Base-by-base conservation (phyloP, 1,140 invertebrate genomes). In the Palaemon carinicauda region DNA sequence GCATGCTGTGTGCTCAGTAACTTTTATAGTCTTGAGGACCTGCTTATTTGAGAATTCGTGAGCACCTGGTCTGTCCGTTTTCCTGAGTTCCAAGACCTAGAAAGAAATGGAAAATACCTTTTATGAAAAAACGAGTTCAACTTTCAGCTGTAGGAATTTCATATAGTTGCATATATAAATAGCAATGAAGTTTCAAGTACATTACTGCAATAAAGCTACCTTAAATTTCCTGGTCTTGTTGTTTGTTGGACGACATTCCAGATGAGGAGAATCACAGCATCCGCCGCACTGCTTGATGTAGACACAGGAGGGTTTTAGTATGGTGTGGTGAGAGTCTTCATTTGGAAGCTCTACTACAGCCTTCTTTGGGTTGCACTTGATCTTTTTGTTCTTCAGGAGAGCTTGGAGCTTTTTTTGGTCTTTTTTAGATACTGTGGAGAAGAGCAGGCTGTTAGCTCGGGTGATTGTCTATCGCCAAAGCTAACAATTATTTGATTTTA, bases 201-300 rank as follows among this genome's bases (percentile, higher is more conserved):
- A 74, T 19, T 27, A 74, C 21, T 27, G 7, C 29, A 19, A 19
- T 27, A 31, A 74, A 82, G 31, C 54, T 74, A 86, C 84, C 54
- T 51, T 50, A 31, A 86, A 86, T 19, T 31, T 86, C 51, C 56
- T 79, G 12, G 50, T 56, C 69, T 80, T 86, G 60, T 31, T 74
- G 15, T 12, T 15, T 10, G 33, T 73, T 15, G 84, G 84, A 9
- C 17, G 19, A 56, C 84, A 86, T 65, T 86, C 77, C 3, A 86
- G 77, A 14, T 31, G 15, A 19, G 56, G 33, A 3, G 75, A 71
- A 19, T 71, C 31, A 29, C 84, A 86, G 51, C 84, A 86, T 10
- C 84, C 84, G 9, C 84, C 41, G 31, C 84, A 86, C 65, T 80
- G 84, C 78, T 60, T 80, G 84, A 86, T 86, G 27, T 86, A 86